Conservation (phyloP, 2,113 vertebrate species). For the Catharus bicknelli region DNA sequence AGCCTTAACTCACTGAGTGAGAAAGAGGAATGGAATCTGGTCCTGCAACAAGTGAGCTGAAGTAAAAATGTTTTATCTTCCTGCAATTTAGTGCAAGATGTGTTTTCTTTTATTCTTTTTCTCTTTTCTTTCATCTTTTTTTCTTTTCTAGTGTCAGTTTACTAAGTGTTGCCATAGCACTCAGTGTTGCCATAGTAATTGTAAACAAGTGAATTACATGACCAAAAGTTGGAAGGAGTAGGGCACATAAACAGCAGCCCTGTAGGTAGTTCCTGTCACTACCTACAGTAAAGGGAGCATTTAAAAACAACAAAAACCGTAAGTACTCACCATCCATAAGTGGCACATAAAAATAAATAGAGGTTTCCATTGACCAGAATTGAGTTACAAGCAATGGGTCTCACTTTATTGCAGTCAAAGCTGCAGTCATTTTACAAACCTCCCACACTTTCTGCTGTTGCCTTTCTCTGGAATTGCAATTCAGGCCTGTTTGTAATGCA, state of each 20-base stretch:
- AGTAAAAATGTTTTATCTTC: slow-evolving; percentile 8
- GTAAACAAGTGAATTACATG: slow-evolving; percentile 59
- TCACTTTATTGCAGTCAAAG: neutral
- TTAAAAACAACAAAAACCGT: fast-evolving
- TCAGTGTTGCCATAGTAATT: slow-evolving; percentile 47
- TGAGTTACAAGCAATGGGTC: neutral
- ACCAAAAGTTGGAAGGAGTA: neutral
- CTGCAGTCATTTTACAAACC: neutral
- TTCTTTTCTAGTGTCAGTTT: neutral
- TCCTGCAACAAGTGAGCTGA: neutral
- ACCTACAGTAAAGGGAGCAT: neutral
- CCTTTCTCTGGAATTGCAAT: neutral
- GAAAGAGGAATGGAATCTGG: neutral
- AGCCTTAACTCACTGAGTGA: neutral
- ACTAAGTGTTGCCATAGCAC: slow-evolving; percentile 40
- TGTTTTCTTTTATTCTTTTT: neutral
- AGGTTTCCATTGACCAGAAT: neutral
- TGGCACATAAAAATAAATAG: neutral
- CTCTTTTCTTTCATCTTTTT: neutral
- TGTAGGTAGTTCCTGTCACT: neutral
- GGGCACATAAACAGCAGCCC: neutral
- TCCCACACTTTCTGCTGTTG: neutral
- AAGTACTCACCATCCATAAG: neutral
- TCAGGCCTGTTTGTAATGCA: neutral
- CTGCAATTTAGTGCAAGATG: neutral